Evolutionary conservation across 2,888 invertebrate species (phyloP).

Genomic region (Achlya flavicornis): DNA sequence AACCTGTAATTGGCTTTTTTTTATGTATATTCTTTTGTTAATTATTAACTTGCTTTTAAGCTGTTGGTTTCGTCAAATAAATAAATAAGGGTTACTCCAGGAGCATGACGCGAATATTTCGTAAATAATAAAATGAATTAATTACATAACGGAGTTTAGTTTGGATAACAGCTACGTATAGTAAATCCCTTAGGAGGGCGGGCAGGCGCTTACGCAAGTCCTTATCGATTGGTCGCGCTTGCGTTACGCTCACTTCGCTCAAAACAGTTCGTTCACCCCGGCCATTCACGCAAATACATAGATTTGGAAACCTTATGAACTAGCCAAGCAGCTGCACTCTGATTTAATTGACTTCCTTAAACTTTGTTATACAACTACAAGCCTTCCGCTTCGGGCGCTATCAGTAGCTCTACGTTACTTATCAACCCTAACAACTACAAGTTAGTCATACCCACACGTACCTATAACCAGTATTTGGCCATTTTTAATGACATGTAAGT

Average conservation of each 20-base stretch:
- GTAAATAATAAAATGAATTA: background rate
- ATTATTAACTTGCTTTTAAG: too few relatives aligned
- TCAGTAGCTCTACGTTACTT: conserved; percentile 9
- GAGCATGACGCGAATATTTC: background rate
- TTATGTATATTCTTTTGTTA: too few relatives aligned
- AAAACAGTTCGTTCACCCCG: conserved; percentile 72
- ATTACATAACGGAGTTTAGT: conserved; percentile 12
- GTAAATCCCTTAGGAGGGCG: conserved; percentile 70
- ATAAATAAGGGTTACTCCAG: background rate
- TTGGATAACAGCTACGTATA: conserved; percentile 48
- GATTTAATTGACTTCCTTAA: conserved; percentile 51
- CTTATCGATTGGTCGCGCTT: conserved; percentile 71
- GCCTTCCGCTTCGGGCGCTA: conserved; percentile 33
- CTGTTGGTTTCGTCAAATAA: too few relatives aligned
- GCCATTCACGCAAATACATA: conserved; percentile 67
- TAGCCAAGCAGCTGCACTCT: conserved; percentile 57
- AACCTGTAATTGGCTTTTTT: too few relatives aligned
- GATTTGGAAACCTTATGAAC: conserved; percentile 62
- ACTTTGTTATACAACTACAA: conserved; percentile 35
- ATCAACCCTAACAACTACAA: background rate
- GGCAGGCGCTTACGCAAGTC: conserved; percentile 71
- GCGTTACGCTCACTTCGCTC: conserved; percentile 67
- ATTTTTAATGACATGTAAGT: background rate
- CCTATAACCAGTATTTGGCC: background rate
- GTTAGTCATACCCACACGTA: background rate